Evolutionary conservation across 2,113 vertebrate genomes (phyloP).

Genomic region (Caranx ignobilis): DNA sequence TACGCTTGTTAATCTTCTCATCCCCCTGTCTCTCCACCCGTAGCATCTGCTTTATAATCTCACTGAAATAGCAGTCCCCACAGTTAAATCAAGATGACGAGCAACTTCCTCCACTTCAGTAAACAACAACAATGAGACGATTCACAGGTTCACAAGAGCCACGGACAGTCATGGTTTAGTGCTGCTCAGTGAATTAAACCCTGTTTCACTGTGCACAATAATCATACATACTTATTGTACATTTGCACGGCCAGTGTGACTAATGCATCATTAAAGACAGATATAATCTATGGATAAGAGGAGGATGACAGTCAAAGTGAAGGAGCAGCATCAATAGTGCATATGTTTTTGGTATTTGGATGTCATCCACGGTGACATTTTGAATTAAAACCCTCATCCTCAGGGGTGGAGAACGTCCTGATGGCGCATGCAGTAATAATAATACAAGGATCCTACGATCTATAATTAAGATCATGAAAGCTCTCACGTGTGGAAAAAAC

Average conservation of each 20-base stretch:
- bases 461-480: conserved; percentile 12
- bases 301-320: background rate
- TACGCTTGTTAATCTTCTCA: background rate
- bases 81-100: conserved; percentile 38
- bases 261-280: conserved; percentile 26
- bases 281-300: background rate
- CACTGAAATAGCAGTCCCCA: conserved; percentile 17
- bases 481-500: conserved; percentile 24
- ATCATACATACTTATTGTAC: background rate
- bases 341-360: conserved; percentile 9
- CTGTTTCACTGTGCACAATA: conserved; percentile 11
- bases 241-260: background rate
- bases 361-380: background rate
- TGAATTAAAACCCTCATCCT: background rate
- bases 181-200: background rate
- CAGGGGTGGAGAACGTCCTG: background rate
- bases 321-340: conserved; percentile 16
- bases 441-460: background rate
- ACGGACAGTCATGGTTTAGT: background rate
- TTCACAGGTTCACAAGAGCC: conserved; percentile 13
- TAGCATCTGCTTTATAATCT: conserved; percentile 15
- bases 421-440: background rate
- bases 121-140: conserved; percentile 4
- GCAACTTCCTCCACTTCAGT: conserved; percentile 9
- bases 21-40: background rate